These are phyloP conservation scores for Euzetes globulus DNA, from an alignment of 2,888 invertebrate species.

Conservation along the genomic window DNA sequence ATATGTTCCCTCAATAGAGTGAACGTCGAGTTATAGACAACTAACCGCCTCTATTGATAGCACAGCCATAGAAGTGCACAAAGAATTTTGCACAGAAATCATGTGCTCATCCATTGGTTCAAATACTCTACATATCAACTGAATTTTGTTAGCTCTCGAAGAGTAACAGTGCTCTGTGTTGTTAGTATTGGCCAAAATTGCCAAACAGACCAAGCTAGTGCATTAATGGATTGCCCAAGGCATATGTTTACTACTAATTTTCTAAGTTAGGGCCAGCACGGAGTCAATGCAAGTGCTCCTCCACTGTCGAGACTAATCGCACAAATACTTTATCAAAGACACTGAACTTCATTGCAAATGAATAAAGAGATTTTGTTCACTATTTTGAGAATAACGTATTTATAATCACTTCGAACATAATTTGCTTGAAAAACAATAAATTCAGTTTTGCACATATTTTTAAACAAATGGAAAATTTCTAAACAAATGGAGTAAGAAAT, in stretches of 20 bases:
- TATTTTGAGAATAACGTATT: no score
- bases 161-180: background rate
- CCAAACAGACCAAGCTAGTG: background rate
- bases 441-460: no score
- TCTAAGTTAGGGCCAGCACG: background rate
- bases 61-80: background rate
- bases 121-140: background rate
- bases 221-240: background rate
- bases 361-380: no score
- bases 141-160: background rate
- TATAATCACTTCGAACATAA: no score
- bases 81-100: conserved; percentile 1
- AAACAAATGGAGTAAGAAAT: background rate
- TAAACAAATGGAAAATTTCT: no score
- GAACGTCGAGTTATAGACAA: background rate
- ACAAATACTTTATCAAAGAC: background rate
- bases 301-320: background rate
- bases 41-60: conserved; percentile 1
- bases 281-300: background rate
- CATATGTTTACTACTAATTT: background rate
- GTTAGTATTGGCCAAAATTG: no score
- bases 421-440: no score
- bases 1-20: background rate
- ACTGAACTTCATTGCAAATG: background rate
- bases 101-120: conserved; percentile 2